Evolutionary conservation across 1,140 invertebrate species (phyloP), one percentile per base, ranked within the genome.

Genomic region (Drosophila orena): DNA sequence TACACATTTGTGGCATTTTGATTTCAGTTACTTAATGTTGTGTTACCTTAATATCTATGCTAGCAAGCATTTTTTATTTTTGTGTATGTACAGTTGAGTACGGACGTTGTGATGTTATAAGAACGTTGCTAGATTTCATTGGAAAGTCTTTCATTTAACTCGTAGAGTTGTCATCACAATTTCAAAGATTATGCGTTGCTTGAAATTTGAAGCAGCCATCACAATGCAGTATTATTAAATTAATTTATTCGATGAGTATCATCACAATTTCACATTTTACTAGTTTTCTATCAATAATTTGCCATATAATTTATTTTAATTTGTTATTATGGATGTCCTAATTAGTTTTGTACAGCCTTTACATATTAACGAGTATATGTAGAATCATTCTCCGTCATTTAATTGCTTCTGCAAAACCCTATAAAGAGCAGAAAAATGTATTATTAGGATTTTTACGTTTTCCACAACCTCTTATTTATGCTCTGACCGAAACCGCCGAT

Each of bases 1-100:
- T 46, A 27, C 38, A 56, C 54, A 49, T 42, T 35, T 62, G 8
- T 22, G 14, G 8, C 22, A 15, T 64, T 65, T 35, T 11, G 53
- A 34, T 47, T 61, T 46, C 8, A 8, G 30, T 20, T 17, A 37
- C 35, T 12, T 17, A 8, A 17, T 20, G 24, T 44, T n/a, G 8
- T 37, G 11, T 10, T 20, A 43, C 4, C 27, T 52, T 10, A 50
- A 53, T 30, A 30, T 30, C 27, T 49, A 8, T 5, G 11, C 11
- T 12, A 24, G 44, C 10, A 27, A 15, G 14, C 3, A 8, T 22
- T 7, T 27, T 24, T 0, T 27, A 17, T 22, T 17, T 10, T 20
- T 58, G 43, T 49, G 46, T 27, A 24, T 27, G 11, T 17, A 11
- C 15, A 8, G 22, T 1, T 50, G 11, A 15, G 47, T 14, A 24